Percentiles rank a stretch among this genome's conserved stretches.
phyloP scores from a whole-genome alignment of 2,113 vertebrate species.

The Rhegmatorhina hoffmannsi region DNA sequence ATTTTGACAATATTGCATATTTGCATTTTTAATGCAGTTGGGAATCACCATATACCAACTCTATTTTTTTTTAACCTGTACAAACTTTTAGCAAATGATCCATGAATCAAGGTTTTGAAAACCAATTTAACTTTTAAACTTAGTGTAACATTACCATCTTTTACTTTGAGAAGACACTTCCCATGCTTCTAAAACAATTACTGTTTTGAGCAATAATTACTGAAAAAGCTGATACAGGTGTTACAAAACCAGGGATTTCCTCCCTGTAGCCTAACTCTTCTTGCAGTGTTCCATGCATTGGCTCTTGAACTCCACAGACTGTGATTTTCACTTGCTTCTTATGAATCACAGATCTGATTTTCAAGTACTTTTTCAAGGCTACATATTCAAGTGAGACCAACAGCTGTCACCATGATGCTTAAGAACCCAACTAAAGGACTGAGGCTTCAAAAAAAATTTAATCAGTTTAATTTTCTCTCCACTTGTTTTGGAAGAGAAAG shows the following conservation, averaged over 20 bases:
- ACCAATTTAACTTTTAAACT: neutral
- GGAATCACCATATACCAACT: neutral
- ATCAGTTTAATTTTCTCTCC: neutral
- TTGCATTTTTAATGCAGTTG: neutral
- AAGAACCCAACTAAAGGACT: neutral
- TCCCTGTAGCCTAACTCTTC: neutral
- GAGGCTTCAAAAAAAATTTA: neutral
- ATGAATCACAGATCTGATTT: neutral
- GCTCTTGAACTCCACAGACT: neutral
- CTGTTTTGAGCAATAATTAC: neutral
- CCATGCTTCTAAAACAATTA: neutral
- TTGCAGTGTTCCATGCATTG: neutral
- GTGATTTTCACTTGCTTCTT: neutral
- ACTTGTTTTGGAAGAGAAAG: neutral
- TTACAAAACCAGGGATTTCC: neutral
- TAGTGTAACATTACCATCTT: neutral
- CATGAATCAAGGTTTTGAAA: neutral
- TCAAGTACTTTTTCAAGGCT: slow-evolving; percentile 11
- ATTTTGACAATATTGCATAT: neutral
- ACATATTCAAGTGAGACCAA: neutral
- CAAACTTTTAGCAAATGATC: neutral
- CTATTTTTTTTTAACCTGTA: neutral
- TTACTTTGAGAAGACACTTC: neutral
- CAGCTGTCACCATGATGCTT: neutral
- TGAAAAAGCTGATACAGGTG: neutral